Evolutionary conservation across 2,888 invertebrate genomes (phyloP).

Genomic region (Cephus spinipes): DNA sequence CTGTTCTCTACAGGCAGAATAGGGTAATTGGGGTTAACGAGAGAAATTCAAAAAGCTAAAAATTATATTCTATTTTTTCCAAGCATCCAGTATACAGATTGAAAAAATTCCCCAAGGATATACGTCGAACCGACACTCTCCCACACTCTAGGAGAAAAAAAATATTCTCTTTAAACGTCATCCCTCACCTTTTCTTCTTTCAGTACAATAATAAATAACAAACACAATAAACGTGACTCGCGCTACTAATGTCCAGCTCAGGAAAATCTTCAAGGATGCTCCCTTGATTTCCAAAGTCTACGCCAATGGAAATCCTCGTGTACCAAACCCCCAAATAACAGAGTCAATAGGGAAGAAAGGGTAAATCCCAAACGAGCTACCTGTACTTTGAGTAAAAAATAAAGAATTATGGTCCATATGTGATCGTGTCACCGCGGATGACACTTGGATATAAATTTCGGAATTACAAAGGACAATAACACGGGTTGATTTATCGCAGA

Average conservation of each 20-base stretch:
- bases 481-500: slow-evolving; percentile 9
- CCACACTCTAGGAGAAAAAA: not conserved
- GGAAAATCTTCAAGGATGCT: not conserved
- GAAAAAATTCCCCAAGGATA: not conserved
- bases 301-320: not conserved
- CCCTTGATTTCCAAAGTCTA: not conserved
- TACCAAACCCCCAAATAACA: not conserved
- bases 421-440: not conserved
- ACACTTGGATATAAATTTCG: slow-evolving; percentile 12
- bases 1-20: not conserved
- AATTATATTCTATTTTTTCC: slow-evolving; percentile 6
- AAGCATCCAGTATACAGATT: not conserved
- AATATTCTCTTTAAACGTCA: not conserved
- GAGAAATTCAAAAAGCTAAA: not conserved
- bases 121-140: not conserved
- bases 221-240: not conserved
- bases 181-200: not conserved
- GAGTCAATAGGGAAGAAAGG: not conserved
- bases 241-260: not conserved
- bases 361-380: not conserved
- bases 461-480: slow-evolving; percentile 21
- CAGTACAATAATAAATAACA: not conserved
- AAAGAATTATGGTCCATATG: not conserved
- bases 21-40: slow-evolving; percentile 24
- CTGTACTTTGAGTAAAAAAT: not conserved